Evolutionary conservation across 2,888 invertebrate species (phyloP), one percentile per base, ranked within the genome.

Genomic region (Lasioglossum morio): DNA sequence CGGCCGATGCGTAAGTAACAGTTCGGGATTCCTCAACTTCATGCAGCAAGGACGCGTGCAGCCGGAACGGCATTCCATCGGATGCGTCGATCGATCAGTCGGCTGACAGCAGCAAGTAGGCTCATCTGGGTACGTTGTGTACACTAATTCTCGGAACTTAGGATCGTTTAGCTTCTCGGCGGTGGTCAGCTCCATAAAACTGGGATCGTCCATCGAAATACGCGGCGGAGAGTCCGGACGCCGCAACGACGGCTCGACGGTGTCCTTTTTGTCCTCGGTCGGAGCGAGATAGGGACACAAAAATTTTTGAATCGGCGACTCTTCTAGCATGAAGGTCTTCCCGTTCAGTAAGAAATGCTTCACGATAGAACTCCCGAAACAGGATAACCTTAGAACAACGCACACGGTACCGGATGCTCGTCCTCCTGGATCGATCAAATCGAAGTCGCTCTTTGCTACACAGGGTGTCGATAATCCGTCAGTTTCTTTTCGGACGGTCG

Each of bases 121-220:
- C 78, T 94, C 93, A 77, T 94, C 85, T 2, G 92, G 93, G 88
- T 93, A 93, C 12, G 89, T 75, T 57, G 83, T 89, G 84, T 94
- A 94, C 79, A 94, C 84, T 23, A 92, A 74, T 27, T 90, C 82
- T 5, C 94, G 91, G 82, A 92, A 94, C 63, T 89, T 81, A 5
- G 89, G 87, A 78, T 94, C 92, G 82, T 94, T 94, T 7, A 94
- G 84, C 86, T 94, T 94, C 84, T 94, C 93, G n/a, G 93, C 93
- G 23, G 88, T 90, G 14, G 94, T 94, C 77, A 94, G 77, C 19
- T 87, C 87, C 34, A 88, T 82, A 78, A 94, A 94, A 46, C 85
- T 90, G 0, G 93, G 92, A 48, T 93, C 87, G 43, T 88, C 77
- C 37, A 94, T 92, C 5, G 86, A 78, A 12, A 93, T 40, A 8